These are phyloP conservation scores for Mus minutoides DNA, from an alignment of 2,797 vertebrate species.

Conservation along the genomic window DNA sequence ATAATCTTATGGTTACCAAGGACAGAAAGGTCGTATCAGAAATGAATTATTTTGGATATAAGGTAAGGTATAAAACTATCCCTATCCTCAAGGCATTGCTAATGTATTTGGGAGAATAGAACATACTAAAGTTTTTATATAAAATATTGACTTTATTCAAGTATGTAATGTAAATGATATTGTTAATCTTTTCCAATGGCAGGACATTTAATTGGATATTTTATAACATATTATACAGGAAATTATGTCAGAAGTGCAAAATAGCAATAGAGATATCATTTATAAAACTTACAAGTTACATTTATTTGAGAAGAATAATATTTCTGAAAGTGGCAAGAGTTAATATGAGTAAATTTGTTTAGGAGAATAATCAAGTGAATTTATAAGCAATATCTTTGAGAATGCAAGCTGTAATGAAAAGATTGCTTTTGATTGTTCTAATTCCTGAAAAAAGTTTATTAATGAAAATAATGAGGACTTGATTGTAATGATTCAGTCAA, in stretches of 20 bases:
- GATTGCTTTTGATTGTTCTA: background rate
- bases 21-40: background rate
- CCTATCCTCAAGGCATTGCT: background rate
- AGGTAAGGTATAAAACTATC: background rate
- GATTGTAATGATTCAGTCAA: background rate
- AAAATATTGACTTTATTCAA: background rate
- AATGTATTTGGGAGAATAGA: background rate
- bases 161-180: background rate
- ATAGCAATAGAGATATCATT: background rate
- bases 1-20: background rate
- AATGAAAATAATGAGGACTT: background rate
- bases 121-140: background rate
- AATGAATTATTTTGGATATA: background rate
- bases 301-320: background rate
- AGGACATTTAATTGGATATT: background rate
- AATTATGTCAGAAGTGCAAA: background rate
- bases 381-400: background rate
- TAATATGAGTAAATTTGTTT: background rate
- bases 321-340: background rate
- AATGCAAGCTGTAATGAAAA: background rate
- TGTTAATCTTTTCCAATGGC: background rate
- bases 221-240: background rate
- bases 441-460: background rate
- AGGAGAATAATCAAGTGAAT: background rate
- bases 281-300: background rate